Evolutionary conservation across 1,140 invertebrate genomes (phyloP).

Genomic region (Oryctes rhinoceros): DNA sequence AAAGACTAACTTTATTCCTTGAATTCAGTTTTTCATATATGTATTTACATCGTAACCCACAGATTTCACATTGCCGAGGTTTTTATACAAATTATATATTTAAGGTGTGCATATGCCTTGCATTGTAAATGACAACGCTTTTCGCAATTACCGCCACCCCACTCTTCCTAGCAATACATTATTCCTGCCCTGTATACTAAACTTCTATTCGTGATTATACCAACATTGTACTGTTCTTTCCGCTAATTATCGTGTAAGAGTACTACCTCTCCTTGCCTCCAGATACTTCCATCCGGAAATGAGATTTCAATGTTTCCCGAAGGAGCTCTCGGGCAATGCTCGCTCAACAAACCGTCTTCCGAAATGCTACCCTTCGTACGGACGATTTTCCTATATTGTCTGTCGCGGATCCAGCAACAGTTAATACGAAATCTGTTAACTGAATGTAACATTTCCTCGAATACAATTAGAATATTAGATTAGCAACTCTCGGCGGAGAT

Average conservation of each 20-base stretch:
- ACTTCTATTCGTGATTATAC: background rate
- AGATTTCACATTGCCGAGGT: too few species aligned
- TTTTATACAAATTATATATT: too few species aligned
- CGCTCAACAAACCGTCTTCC: slow-evolving; percentile 12
- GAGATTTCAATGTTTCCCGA: slow-evolving; percentile 60
- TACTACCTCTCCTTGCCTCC: slow-evolving; percentile 39
- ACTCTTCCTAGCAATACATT: too few species aligned
- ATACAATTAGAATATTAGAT: slow-evolving; percentile 62
- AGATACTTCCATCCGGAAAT: slow-evolving; percentile 55
- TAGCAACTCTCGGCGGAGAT: slow-evolving; percentile 49
- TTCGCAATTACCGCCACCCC: too few species aligned
- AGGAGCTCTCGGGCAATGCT: slow-evolving; percentile 51
- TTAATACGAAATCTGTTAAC: slow-evolving; percentile 59
- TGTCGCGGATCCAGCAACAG: slow-evolving; percentile 48
- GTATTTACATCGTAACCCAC: too few species aligned
- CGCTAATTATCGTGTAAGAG: slow-evolving; percentile 52
- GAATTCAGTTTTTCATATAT: too few species aligned
- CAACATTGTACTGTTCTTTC: slow-evolving; percentile 47
- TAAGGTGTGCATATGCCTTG: too few species aligned
- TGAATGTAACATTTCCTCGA: slow-evolving; percentile 57
- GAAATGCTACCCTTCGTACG: slow-evolving; percentile 5
- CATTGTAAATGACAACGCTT: too few species aligned
- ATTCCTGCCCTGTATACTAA: too few species aligned
- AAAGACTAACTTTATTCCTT: too few species aligned
- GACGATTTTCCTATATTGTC: slow-evolving; percentile 31